Conservation (phyloP, 23 tunicate species). For the Corella eumyota region DNA sequence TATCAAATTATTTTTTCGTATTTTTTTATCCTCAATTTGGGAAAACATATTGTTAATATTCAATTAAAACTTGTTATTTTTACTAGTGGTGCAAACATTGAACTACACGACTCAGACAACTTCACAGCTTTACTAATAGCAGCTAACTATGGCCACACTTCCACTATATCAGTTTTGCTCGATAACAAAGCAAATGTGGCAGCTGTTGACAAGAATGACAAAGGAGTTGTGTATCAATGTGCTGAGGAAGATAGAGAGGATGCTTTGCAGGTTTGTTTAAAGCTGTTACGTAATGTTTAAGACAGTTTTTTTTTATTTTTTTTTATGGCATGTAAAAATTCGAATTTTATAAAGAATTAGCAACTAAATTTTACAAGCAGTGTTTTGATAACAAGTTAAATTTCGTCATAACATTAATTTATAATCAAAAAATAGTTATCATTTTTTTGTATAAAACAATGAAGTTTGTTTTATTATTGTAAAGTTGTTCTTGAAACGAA, state of each 20-base stretch:
- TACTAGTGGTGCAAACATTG: slow-evolving; percentile 64
- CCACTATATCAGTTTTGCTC: slow-evolving; percentile 40
- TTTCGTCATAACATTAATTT: too few relatives aligned
- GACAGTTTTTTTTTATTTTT: neutral
- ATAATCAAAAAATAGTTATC: too few relatives aligned
- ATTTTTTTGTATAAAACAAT: neutral
- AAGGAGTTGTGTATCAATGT: slow-evolving; percentile 49
- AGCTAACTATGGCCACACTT: slow-evolving; percentile 81
- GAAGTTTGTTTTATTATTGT: neutral
- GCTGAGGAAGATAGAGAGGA: slow-evolving; percentile 79
- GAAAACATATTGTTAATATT: too few relatives aligned
- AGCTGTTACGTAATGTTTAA: neutral
- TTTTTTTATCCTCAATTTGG: too few relatives aligned
- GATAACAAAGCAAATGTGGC: slow-evolving; percentile 70
- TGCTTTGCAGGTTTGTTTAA: slow-evolving; percentile 44
- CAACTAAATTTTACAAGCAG: too few relatives aligned
- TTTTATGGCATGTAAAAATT: neutral
- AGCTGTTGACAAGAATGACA: slow-evolving; percentile 78
- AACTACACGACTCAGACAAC: slow-evolving; percentile 61
- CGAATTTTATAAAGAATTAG: too few relatives aligned
- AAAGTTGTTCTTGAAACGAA: slow-evolving; percentile 22
- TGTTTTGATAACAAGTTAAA: too few relatives aligned
- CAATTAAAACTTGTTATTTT: too few relatives aligned
- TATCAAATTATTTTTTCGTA: too few relatives aligned
- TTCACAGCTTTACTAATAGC: slow-evolving; percentile 84